Base-by-base conservation (phyloP, 2,113 vertebrate genomes). In the Hippocampus abdominalis region DNA sequence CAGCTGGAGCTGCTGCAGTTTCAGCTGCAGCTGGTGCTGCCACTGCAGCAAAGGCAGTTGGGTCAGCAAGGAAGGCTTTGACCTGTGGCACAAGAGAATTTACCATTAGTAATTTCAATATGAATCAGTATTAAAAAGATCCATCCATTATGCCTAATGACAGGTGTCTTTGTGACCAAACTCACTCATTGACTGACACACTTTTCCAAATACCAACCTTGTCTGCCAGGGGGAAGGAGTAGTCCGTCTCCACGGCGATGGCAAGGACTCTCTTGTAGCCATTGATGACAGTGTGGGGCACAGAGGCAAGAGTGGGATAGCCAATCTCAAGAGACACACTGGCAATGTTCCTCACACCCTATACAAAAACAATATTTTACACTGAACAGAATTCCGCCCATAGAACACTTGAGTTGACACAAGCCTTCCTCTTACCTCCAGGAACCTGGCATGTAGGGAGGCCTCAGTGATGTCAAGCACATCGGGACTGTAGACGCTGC, bases 401-500 rank as follows among this genome's bases (percentile, higher is more conserved):
- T 15, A 15, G 40, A 27, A 49, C 5, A 49, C 25, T 2, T 13
- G 0, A 40, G 20, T 1, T 36, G 2, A 46, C 2, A 18, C 51
- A 20, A 9, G 2, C 11, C 18, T 60, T 71, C 1, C 3, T 9
- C 85, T 79, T 78, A 97, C 97, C 93, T 98, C 96, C 87, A 99
- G 82, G 88, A 99, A 99, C 20, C 94, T 94, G 64, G 89, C 78
- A 62, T 96, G 96, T 86, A 99, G 89, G 27, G 95, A 91, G 18
- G 95, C 95, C 91, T 99, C 96, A 0, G 96, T 99, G 90, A 99
- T 99, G 91, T 99, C 97, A 12, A 99, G 94, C 81, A 99, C 97
- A 84, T 99, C 97, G 0, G 97, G 97, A 66, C 94, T 98, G 90
- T 99, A 99, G 74, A 99, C 96, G 71, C 97, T 99, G 86, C 97